Evolutionary conservation across 2,797 vertebrate genomes (phyloP).

Genomic region (Centroberyx gerrardi): DNA sequence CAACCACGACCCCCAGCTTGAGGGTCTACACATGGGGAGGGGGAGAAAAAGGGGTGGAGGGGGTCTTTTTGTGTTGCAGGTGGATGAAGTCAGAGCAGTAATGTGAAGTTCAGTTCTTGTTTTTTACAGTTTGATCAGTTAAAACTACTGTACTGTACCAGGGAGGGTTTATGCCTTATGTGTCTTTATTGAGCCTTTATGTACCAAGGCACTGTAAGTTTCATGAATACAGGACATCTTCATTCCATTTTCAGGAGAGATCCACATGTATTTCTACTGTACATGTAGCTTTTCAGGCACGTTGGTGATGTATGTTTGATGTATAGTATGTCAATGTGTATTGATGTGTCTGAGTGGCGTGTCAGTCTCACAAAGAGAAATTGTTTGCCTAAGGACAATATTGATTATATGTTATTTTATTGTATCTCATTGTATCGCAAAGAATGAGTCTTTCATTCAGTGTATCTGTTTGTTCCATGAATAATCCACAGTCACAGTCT

Average conservation of each 20-base stretch:
- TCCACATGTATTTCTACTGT: neutral
- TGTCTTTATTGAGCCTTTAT: neutral
- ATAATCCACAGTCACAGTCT: neutral
- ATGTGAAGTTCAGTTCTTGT: neutral
- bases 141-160: too few species aligned
- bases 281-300: neutral
- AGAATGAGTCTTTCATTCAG: neutral
- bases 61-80: neutral
- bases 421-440: neutral
- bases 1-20: neutral
- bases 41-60: neutral
- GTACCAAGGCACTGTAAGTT: too few species aligned
- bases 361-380: neutral
- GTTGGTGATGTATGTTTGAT: too few species aligned
- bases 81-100: neutral
- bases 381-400: neutral
- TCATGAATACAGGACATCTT: too few species aligned
- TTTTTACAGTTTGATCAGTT: too few species aligned
- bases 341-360: neutral
- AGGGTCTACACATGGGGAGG: constrained; percentile 20
- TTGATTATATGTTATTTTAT: neutral
- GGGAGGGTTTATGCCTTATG: too few species aligned
- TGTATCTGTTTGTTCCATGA: neutral
- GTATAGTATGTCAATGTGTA: neutral
- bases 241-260: too few species aligned